Evolutionary conservation across 2,797 vertebrate genomes (phyloP).

Genomic region (Miichthys miiuy): DNA sequence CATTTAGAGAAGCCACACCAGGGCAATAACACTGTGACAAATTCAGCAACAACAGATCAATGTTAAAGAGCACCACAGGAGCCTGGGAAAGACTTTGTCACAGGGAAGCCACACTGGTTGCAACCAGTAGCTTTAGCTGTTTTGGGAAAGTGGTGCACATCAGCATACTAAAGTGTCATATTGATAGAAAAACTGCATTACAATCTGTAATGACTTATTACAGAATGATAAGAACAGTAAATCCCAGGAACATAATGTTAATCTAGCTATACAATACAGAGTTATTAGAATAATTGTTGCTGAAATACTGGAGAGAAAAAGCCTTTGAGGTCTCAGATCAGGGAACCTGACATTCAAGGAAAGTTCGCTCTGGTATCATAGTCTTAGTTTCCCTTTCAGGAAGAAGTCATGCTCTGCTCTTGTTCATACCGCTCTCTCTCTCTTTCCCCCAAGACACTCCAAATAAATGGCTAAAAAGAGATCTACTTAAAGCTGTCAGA

Average conservation of each 20-base stretch:
- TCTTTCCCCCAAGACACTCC: conserved; percentile 73
- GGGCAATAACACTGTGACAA: conserved; percentile 74
- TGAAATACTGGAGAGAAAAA: conserved; percentile 2
- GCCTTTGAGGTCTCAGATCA: conserved; percentile 8
- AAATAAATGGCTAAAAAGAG: conserved; percentile 87
- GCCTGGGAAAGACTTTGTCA: conserved; percentile 54
- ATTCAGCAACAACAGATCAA: conserved; percentile 68
- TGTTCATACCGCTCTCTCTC: conserved; percentile 68
- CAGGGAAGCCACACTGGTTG: conserved; percentile 30
- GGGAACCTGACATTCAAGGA: conserved; percentile 29
- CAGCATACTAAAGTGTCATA: background rate
- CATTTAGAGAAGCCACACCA: conserved; percentile 60
- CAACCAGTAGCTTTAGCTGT: conserved; percentile 10
- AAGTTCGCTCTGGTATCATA: conserved; percentile 47
- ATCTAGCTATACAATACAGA: background rate
- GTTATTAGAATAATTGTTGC: background rate
- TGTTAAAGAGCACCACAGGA: conserved; percentile 57
- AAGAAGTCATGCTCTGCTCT: conserved; percentile 73
- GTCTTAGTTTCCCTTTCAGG: conserved; percentile 62
- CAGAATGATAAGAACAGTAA: background rate
- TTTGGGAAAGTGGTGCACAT: conserved; percentile 6
- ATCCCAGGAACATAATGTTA: background rate
- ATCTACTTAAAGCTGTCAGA: conserved; percentile 90
- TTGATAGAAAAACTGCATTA: background rate
- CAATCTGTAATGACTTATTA: background rate